Evolutionary conservation across 2,888 invertebrate genomes (phyloP), one percentile per base, ranked within the genome.

Genomic region (Lithophane ornitopus): DNA sequence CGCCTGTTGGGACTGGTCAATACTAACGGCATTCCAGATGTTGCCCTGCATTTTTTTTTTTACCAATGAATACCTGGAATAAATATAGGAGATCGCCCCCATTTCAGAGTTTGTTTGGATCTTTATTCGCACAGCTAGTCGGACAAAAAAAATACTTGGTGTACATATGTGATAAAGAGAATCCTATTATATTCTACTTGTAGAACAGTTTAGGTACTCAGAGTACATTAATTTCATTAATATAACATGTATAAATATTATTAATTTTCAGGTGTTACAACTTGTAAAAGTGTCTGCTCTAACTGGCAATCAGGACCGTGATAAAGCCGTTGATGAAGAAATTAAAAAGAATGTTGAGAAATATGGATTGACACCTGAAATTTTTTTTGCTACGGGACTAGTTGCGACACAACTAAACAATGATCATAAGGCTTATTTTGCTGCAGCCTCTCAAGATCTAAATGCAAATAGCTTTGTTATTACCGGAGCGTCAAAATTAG

Each of bases 351-450:
- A 68, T 28, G 1, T 22, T 41, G 28, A 41, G 16, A 8, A 22
- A 11, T 16, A 22, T 28, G 28, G 11, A 16, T 0, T 0, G 3
- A 0, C 14, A 16, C 2, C 0, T 3, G 0, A 28, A 0, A 0
- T 44, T 12, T 44, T 28, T 0, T 12, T 69, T n/a, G 28, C 69
- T 28, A 0, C 22, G 9, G 69, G 69, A 41, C 0, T 28, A 28
- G 4, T 14, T 69, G 41, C 71, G 34, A 9, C 12, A 41, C 41
- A 70, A 34, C 4, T 69, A 8, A 28, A n/a, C 8, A 2, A 54
- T 1, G 3, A 52, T n/a, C n/a, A 72, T 71, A 1, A 65, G 19
- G 3, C 7, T 16, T 7, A n/a, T 54, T 54, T 67, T 26, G 28
- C 22, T 39, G 0, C 3, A 22, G 3, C 0, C 16, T 26, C 71